Base-by-base conservation (phyloP, 2,888 invertebrate species). In the Apocheima hispidaria region DNA sequence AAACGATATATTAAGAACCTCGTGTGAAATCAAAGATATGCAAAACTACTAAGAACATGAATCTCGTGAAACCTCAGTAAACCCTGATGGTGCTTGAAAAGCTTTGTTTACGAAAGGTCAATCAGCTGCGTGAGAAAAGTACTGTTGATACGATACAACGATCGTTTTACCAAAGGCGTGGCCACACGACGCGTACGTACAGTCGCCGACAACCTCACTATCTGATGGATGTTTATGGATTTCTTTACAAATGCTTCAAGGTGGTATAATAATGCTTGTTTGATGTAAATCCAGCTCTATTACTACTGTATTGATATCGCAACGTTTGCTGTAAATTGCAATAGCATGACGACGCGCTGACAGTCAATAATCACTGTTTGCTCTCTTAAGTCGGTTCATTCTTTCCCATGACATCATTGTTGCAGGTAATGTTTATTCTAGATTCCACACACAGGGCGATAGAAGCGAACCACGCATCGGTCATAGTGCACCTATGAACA, bases 231-330 rank as follows among this genome's bases (percentile, higher is more conserved):
- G 40, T 23, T 16, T 23, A 5, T 16, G 18, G 46, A 4, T 26
- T 36, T 36, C 16, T 44, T 44, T n/a, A 14, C n/a, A 46, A 46
- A 46, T 46, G 12, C 46, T 18, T 30, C 46, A 30, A 28, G 30
- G 12, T 2, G 30, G 18, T 18, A 14, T 14, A 9, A 7, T 18
- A 30, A 28, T 44, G 26, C 28, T 26, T 44, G 26, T 26, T 46
- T 21, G 9, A 16, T 46, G 44, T 28, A 26, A 43, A 28, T 46
- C 16, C n/a, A 12, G 36, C 3, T 12, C 33, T 33, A 33, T n/a
- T 33, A 33, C 12, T 33, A 33, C n/a, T 4, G 12, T 10, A 33
- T 23, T 23, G 6, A 23, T 23, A 4, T 5, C 23, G 23, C 12
- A 33, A n/a, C n/a, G 12, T 9, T 10, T 12, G 33, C n/a, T n/a